Conservation (phyloP, 2,797 vertebrate species). For the Pyrocephalus nanus region DNA sequence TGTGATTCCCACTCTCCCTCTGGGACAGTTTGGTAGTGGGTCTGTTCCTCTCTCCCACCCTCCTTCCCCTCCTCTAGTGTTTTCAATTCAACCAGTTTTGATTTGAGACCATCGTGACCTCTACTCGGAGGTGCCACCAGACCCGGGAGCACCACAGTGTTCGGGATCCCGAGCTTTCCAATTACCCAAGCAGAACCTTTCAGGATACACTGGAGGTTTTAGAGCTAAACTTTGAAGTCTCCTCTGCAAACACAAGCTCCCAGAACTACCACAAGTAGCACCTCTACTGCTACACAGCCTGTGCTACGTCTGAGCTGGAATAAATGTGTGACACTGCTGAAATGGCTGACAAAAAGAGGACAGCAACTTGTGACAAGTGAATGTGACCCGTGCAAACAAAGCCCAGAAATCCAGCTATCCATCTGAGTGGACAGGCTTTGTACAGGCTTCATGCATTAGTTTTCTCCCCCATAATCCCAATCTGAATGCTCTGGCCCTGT, state of each 20-base stretch:
- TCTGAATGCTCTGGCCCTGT: not conserved
- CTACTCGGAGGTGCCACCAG: not conserved
- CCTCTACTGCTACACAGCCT: not conserved
- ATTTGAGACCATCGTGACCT: rapidly evolving
- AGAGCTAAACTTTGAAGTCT: not conserved
- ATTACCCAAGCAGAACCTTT: not conserved
- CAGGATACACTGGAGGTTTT: not conserved
- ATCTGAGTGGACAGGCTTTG: not conserved
- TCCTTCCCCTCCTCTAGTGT: not conserved
- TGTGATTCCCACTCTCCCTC: not conserved
- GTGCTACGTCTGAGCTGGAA: not conserved
- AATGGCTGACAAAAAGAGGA: not conserved
- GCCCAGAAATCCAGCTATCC: not conserved
- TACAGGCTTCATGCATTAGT: not conserved
- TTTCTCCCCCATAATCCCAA: not conserved
- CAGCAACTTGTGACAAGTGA: not conserved
- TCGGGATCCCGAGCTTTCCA: not conserved
- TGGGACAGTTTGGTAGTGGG: not conserved
- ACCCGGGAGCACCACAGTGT: rapidly evolving
- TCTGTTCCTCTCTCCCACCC: not conserved
- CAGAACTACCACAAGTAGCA: not conserved
- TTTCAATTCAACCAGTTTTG: not conserved
- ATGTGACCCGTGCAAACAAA: not conserved
- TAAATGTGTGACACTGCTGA: not conserved
- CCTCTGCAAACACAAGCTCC: not conserved